Evolutionary conservation across 2,888 invertebrate species (phyloP), one percentile per base, ranked within the genome.

Genomic region (Euspilapteryx auroguttella): DNA sequence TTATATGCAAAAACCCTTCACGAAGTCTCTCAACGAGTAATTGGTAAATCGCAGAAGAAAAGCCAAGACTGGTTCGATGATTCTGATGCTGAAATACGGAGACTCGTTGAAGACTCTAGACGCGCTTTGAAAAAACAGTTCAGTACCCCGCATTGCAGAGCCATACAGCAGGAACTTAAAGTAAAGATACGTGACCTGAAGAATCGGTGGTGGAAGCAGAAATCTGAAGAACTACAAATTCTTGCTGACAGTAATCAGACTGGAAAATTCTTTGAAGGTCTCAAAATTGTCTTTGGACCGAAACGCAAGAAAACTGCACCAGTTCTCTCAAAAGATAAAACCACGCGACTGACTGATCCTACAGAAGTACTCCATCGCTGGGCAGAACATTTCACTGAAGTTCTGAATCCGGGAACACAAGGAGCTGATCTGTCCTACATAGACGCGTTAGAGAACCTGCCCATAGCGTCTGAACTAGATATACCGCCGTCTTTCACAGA

Each of bases 201-300:
- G 14, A 27, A 37, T 9, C 26, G 10, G 17, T 39, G 37, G 32
- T 38, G 38, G 35, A 29, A 17, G 4, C 26, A 35, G 7, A 37
- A 35, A 23, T 32, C 36, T 11, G 0, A 12, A 3, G 24, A 31
- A 1, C 21, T 37, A 8, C 33, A 35, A 20, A 28, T 24, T 28
- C 32, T 37, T n/a, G 25, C 30, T 3, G 30, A 36, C 10, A 31
- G 31, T 5, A 31, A 34, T 12, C 36, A 34, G 22, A 28, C 34
- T 3, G 31, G 33, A 9, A 26, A 27, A 13, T 37, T 35, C 15
- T 9, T 12, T 4, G 32, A 33, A 14, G 21, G 33, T 1, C 26
- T 27, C 4, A 33, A 33, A 13, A 14, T 36, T 14, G 17, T 33
- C n/a, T n/a, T n/a, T n/a, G 27, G 30, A 20, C n/a, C 11, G 5